Percentiles rank a stretch among this genome's conserved stretches.
These are phyloP conservation scores for Cheilosia urbana DNA, from an alignment of 2,888 invertebrate genomes.

Conservation along the genomic window DNA sequence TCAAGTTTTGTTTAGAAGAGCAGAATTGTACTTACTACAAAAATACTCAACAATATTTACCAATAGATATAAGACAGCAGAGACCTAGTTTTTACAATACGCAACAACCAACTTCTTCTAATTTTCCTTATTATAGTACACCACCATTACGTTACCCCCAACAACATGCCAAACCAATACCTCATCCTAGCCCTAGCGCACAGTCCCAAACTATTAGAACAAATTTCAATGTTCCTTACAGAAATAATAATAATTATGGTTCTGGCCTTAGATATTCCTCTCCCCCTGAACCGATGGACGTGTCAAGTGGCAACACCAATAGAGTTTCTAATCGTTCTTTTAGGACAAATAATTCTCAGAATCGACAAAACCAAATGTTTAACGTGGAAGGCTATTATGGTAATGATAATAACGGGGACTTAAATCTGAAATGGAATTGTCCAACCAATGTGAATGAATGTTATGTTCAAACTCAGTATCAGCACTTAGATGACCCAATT, in stretches of 20 bases:
- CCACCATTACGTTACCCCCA: not conserved
- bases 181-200: not conserved
- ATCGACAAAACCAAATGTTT: not conserved
- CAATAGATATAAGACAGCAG: not conserved
- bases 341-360: not conserved
- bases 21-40: slow-evolving; percentile 59
- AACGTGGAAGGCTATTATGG: slow-evolving; percentile 5
- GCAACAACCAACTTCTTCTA: not conserved
- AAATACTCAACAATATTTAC: not conserved
- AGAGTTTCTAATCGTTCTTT: not conserved
- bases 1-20: slow-evolving; percentile 66
- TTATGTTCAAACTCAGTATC: too few species aligned
- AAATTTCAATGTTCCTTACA: too few species aligned
- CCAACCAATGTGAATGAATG: too few species aligned
- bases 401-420: not conserved
- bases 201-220: not conserved
- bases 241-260: too few species aligned
- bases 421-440: too few species aligned
- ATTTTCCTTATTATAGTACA: not conserved
- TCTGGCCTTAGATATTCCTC: too few species aligned
- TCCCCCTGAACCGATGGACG: slow-evolving; percentile 27
- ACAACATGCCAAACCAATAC: not conserved
- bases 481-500: too few species aligned
- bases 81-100: not conserved
- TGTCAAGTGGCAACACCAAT: slow-evolving; percentile 9